Evolutionary conservation across 2,113 vertebrate species (phyloP), one percentile per base, ranked within the genome.

Genomic region (Melanerpes aurifrons): DNA sequence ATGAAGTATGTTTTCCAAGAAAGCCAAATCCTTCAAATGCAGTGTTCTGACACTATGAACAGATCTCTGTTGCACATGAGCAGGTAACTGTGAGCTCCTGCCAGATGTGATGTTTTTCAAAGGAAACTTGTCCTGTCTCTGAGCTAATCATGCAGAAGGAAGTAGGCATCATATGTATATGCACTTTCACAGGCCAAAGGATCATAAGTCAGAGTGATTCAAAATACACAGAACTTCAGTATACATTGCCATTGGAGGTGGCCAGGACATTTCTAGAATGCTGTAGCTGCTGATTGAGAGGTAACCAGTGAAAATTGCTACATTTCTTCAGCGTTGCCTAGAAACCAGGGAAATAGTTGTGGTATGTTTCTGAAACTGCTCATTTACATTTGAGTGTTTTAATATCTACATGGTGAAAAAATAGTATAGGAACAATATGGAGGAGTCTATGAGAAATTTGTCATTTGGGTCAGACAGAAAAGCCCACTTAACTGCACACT

Each of bases 291-390:
- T 84, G 86, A 96, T 22, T 53, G 90, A 83, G 91, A 83, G 26
- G 29, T 70, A 94, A 91, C 53, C 26, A 96, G 85, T 26, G 73
- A 67, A 91, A 94, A 94, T 80, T 12, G n/a, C 68, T 90, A 73
- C 63, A 70, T 88, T 93, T 90, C 73, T 66, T 89, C 87, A 95
- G 69, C 2, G 96, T 98, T 97, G 96, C 97, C 90, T 97, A 95
- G 97, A 96, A 97, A 98, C 96, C 74, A 87, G 22, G 19, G 47
- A 76, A 94, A 94, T 43, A 81, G 82, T 79, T 94, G 71, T 86
- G 57, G 56, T 83, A 59, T 21, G 75, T 86, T 96, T 93, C 93
- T 95, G 93, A 91, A 97, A 96, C 92, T 13, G 16, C 68, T 95
- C 89, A 77, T 43, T 67, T 77, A 85, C 26, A 73, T 87, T 94